Evolutionary conservation across 2,113 vertebrate genomes (phyloP).

Genomic region (Anoura caudifer): DNA sequence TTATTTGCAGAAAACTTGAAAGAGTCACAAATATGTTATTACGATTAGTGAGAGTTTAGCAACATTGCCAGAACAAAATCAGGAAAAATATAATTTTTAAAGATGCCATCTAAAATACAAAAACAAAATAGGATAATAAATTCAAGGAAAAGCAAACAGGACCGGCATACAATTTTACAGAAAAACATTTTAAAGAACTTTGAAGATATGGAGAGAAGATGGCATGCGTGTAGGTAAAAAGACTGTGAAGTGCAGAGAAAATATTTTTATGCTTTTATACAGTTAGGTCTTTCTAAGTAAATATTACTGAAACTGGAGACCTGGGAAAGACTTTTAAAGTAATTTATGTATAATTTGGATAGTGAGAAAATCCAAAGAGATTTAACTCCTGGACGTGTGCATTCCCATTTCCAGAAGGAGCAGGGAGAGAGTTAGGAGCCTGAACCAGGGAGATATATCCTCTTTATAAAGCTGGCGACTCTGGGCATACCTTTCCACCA

Average conservation of each 20-base stretch:
- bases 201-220: neutral
- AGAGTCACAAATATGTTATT: conserved; percentile 8
- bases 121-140: conserved; percentile 9
- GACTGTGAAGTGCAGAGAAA: neutral
- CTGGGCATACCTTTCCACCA: neutral
- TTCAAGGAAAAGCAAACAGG: neutral
- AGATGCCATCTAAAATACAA: neutral
- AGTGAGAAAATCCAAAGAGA: neutral
- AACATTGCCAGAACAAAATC: neutral
- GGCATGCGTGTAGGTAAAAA: neutral
- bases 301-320: neutral
- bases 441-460: neutral
- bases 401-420: neutral
- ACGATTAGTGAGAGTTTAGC: neutral
- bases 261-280: neutral
- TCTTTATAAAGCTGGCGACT: neutral
- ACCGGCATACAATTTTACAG: neutral
- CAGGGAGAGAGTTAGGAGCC: neutral
- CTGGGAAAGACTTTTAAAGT: neutral
- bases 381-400: neutral
- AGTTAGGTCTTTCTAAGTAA: neutral
- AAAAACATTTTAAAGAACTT: conserved; percentile 17
- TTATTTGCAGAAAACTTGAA: neutral
- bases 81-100: conserved; percentile 14
- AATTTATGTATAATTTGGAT: neutral